phyloP scores from a whole-genome alignment of 2,888 invertebrate genomes.

The Lypha dubia region DNA sequence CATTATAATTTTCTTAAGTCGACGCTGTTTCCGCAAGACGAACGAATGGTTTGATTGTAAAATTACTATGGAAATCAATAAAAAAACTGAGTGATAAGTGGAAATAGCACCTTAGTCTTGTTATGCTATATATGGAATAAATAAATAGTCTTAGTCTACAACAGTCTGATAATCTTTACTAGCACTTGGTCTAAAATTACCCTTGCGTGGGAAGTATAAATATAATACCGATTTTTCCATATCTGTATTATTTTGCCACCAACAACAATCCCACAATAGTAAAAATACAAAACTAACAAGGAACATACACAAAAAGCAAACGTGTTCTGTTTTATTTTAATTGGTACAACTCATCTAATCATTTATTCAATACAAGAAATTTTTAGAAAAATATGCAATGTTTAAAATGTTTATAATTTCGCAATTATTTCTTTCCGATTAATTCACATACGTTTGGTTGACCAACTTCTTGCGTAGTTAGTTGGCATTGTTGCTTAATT shows the following conservation, averaged over 20 bases:
- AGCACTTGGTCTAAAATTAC: neutral
- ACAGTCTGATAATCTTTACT: too few relatives aligned
- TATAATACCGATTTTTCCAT: neutral
- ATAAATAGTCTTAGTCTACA: too few relatives aligned
- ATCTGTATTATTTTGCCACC: neutral
- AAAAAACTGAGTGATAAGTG: too few relatives aligned
- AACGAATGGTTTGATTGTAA: too few relatives aligned
- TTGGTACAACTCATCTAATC: too few relatives aligned
- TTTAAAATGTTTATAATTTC: neutral
- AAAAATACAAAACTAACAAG: neutral
- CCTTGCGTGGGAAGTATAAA: neutral
- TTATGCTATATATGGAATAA: too few relatives aligned
- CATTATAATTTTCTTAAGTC: too few relatives aligned
- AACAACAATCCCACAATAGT: neutral
- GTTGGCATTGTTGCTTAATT: slow-evolving; percentile 42
- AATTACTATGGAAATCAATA: too few relatives aligned
- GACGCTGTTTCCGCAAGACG: too few relatives aligned
- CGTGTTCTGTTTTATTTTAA: neutral
- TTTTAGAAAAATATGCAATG: neutral
- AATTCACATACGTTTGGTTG: neutral
- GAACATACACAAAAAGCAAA: neutral
- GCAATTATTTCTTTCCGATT: neutral
- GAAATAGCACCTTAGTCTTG: too few relatives aligned
- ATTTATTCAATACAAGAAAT: neutral
- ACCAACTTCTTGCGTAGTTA: slow-evolving; percentile 21